Percentiles rank a stretch among this genome's conserved stretches.
Conservation (phyloP, 2,888 invertebrate genomes). For the Protonemura montana region DNA sequence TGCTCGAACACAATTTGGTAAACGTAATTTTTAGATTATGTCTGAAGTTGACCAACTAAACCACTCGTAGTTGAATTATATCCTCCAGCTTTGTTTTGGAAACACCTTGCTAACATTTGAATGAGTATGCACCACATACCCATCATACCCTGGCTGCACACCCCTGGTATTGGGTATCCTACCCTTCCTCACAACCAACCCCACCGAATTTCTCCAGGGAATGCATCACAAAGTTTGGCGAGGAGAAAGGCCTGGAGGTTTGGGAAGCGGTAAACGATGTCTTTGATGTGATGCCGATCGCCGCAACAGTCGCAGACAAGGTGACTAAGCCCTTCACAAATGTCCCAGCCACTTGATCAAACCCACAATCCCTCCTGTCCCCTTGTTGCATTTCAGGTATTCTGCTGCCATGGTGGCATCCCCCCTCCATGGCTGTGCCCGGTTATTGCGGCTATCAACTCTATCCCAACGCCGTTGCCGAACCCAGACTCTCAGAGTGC, state of each 20-base stretch:
- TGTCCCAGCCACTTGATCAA: too few species aligned
- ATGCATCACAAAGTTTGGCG: conserved; percentile 73
- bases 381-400: conserved; percentile 55
- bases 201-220: conserved; percentile 59
- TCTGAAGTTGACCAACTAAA: too few species aligned
- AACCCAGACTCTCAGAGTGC: conserved; percentile 73
- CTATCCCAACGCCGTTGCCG: conserved; percentile 70
- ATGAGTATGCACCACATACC: too few species aligned
- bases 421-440: conserved; percentile 75
- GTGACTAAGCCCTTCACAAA: conserved; percentile 55
- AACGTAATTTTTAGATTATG: too few species aligned
- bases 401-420: conserved; percentile 82
- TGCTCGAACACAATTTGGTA: too few species aligned
- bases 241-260: conserved; percentile 66
- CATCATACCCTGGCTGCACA: too few species aligned
- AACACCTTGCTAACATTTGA: too few species aligned
- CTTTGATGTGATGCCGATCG: conserved; percentile 76
- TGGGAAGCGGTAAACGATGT: conserved; percentile 76
- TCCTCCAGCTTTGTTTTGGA: too few species aligned
- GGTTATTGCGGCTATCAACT: conserved; percentile 68
- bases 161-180: too few species aligned
- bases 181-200: too few species aligned
- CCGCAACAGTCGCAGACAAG: conserved; percentile 76
- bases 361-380: conserved; percentile 63
- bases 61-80: too few species aligned